Evolutionary conservation across 2,113 vertebrate genomes (phyloP).

Genomic region (Falco punctatus): DNA sequence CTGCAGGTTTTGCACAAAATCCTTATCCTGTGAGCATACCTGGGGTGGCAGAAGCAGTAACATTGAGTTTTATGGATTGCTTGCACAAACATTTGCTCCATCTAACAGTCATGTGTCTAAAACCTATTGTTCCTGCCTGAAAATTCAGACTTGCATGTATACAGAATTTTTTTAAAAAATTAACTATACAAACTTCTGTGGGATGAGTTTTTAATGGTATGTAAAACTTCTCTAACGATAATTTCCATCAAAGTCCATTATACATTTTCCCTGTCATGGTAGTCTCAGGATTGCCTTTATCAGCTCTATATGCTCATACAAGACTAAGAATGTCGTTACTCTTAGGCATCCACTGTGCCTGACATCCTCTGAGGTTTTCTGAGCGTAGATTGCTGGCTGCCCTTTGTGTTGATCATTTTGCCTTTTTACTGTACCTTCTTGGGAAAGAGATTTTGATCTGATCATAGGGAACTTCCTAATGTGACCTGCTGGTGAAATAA

Average conservation of each 20-base stretch:
- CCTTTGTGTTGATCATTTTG: not conserved
- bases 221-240: not conserved
- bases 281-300: not conserved
- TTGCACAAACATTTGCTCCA: not conserved
- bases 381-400: not conserved
- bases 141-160: not conserved
- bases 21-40: not conserved
- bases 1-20: not conserved
- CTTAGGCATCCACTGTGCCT: not conserved
- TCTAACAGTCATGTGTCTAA: not conserved
- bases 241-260: not conserved
- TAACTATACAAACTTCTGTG: not conserved
- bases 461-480: not conserved
- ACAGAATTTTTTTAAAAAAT: not conserved
- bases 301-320: not conserved
- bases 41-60: not conserved
- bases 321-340: not conserved
- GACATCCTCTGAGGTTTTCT: not conserved
- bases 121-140: not conserved
- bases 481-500: not conserved
- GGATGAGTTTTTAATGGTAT: not conserved
- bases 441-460: not conserved
- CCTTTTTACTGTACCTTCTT: not conserved
- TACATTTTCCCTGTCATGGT: not conserved
- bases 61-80: rapidly evolving